Base-by-base conservation (phyloP, 1,140 invertebrate species). In the Eumaeus atala region DNA sequence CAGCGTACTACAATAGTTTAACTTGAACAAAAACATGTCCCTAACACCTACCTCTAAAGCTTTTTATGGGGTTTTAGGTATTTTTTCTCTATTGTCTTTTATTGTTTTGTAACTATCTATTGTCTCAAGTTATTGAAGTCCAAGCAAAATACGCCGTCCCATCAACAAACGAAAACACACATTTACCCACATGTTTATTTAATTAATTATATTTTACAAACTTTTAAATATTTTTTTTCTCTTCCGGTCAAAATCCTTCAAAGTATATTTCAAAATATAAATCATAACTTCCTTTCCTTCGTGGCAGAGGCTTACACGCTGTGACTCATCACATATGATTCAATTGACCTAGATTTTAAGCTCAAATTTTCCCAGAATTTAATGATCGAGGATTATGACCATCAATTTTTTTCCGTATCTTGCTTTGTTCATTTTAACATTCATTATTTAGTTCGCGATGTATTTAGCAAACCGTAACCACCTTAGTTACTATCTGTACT, bases 291-390 rank as follows among this genome's bases (percentile, higher is more conserved):
- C 38, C 38, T n/a, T 40, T 40, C 16, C 40, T 44, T 44, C 40
- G 14, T 44, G 9, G 35, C 11, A 37, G 35, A 37, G 35, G 9
- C 35, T 37, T 14, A 8, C 40, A 16, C 9, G 21, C 21, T 2
- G 17, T 44, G 40, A 44, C 40, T 44, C 40, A 28, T 28, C 21
- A 44, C 12, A 9, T 44, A 44, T 44, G 40, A 44, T 16, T 44
- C 40, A 44, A 44, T 44, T 44, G 40, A 44, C 40, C 40, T 44
- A 44, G 14, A 17, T 44, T 18, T 44, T 14, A 16, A 37, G 40
- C 9, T 28, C 21, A 44, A 40, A 44, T 16, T 16, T 44, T 44
- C 40, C 40, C 14, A 44, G 12, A 44, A 17, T 14, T 5, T 28
- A 28, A 28, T 2, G 21, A 6, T 6, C 6, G 6, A 28, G 21